Base-by-base conservation (phyloP, 2,113 vertebrate genomes). In the Dicrurus megarhynchus region DNA sequence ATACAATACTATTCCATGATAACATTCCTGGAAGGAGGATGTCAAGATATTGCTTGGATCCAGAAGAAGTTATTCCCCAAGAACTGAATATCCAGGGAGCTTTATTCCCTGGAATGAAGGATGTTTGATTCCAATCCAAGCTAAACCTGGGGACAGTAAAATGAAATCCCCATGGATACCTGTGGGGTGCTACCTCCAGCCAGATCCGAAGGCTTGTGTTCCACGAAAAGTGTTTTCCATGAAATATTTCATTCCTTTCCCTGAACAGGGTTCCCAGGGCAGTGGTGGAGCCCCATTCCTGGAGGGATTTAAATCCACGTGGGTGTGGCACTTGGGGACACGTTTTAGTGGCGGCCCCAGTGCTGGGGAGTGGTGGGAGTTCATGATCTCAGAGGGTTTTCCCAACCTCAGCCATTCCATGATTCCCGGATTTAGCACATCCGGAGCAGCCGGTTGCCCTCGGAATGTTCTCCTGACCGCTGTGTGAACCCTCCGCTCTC, bases 161-260 rank as follows among this genome's bases (percentile, higher is more conserved):
- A 28, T 3, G 18, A 22, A 49, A 60, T 60, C 46, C 55, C 80
- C 4, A 2, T 2, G 10, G 32, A 13, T 3, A 3, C 80, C 32
- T 0, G 0, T 1, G 32, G 37, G 65, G 4, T 1, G 37, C 6
- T 24, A 2, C 20, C 37, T 4, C 24, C 46, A 6, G 37, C 8
- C 67, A 21, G 46, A 27, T 6, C 42, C 13, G 0, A 26, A 18
- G 18, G 16, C 44, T 7, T 32, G 32, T 3, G 16, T 3, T 15
- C 65, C 79, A 35, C 19, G 19, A 35, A 24, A 60, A 13, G 7
- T 5, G 4, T 20, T 71, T 52, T 71, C 80, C 56, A 6, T 21
- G 56, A 5, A 32, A 3, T 8, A 4, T 11, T 37, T 9, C 46
- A 46, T 20, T 35, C 37, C 46, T 52, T 50, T 52, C 46, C 56